Evolutionary conservation across 2,797 vertebrate genomes (phyloP).

Genomic region (Ptychobarbus kaznakovi): DNA sequence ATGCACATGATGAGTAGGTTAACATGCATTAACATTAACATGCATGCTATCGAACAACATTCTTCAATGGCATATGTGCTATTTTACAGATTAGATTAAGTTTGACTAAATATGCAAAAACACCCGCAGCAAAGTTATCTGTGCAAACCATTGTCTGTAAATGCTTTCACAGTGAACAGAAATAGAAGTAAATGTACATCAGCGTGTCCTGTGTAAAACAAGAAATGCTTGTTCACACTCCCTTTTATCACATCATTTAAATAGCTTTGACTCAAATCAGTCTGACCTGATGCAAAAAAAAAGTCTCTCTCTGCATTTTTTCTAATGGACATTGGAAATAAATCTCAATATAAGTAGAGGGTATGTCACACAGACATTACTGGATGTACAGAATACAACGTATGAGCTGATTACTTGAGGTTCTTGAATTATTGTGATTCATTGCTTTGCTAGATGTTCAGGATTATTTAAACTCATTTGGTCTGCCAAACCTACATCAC

Average conservation of each 20-base stretch:
- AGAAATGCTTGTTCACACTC: slow-evolving; percentile 14
- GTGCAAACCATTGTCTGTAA: neutral
- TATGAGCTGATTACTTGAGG: neutral
- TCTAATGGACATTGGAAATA: neutral
- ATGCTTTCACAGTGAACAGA: neutral
- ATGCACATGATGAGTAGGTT: neutral
- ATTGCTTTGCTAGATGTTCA: neutral
- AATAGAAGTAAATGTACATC: neutral
- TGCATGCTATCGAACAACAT: neutral
- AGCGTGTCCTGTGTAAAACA: neutral
- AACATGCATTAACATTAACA: neutral
- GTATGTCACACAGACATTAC: neutral
- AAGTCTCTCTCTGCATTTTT: neutral
- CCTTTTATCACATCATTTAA: neutral
- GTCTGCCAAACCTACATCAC: neutral
- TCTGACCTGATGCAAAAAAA: neutral
- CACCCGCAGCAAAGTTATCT: neutral
- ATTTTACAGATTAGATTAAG: neutral
- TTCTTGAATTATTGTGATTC: neutral
- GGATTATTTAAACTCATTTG: neutral
- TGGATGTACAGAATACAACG: neutral
- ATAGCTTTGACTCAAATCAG: neutral
- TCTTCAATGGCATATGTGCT: neutral
- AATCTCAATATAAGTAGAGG: neutral
- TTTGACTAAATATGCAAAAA: neutral